These are phyloP conservation scores for Bovichtus variegatus DNA, from an alignment of 2,797 vertebrate species.

Conservation along the genomic window DNA sequence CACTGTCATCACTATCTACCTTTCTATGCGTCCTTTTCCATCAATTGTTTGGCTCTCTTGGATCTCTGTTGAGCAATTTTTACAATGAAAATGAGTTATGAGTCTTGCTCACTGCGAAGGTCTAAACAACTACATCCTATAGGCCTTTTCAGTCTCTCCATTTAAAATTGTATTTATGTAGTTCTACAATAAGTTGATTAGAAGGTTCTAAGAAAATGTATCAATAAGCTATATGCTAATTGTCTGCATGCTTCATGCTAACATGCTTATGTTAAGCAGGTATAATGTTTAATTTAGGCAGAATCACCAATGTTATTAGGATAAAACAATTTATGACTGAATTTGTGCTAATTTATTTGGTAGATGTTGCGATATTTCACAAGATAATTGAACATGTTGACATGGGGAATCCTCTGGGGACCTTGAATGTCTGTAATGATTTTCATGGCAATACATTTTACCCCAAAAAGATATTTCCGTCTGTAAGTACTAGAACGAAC, in stretches of 20 bases:
- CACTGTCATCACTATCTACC: conserved; percentile 4
- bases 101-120: not conserved
- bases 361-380: not conserved
- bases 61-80: not conserved
- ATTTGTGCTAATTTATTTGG: no score
- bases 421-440: not conserved
- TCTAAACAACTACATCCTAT: not conserved
- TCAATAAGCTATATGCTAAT: no score
- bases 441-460: not conserved
- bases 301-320: no score
- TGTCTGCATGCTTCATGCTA: no score
- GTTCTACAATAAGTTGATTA: not conserved
- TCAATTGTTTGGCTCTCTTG: not conserved
- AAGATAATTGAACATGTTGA: not conserved
- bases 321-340: no score
- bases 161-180: not conserved
- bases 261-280: not conserved
- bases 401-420: not conserved
- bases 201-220: not conserved
- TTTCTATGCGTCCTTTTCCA: conserved; percentile 1
- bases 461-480: not conserved
- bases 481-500: not conserved
- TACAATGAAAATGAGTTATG: not conserved
- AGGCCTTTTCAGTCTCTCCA: not conserved
- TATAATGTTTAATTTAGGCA: not conserved